A percentile compares a stretch with the other conserved stretches of the same genome.
phyloP scores from a whole-genome alignment of 2,113 vertebrate genomes.

The Equus przewalskii region DNA sequence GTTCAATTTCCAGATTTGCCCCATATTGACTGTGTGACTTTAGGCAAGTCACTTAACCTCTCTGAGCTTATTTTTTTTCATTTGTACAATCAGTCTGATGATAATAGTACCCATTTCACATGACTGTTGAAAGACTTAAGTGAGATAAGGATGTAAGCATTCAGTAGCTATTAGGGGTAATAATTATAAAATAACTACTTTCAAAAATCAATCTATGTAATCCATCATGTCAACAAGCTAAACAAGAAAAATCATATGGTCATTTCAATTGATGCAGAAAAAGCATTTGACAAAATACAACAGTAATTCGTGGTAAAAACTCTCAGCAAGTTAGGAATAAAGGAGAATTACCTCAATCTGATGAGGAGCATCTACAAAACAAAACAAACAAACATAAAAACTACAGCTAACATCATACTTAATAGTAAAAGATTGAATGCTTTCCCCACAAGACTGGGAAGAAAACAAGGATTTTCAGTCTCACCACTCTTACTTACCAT shows the following conservation, averaged over 20 bases:
- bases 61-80: neutral
- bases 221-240: neutral
- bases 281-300: neutral
- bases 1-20: neutral
- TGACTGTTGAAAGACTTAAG: neutral
- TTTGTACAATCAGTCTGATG: constrained; percentile 14
- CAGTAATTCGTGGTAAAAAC: neutral
- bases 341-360: neutral
- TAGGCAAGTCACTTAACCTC: neutral
- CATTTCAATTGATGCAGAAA: neutral
- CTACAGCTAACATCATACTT: neutral
- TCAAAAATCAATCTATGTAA: neutral
- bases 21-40: neutral
- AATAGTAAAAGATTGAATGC: neutral
- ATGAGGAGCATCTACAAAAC: neutral
- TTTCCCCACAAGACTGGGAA: neutral
- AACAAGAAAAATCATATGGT: neutral
- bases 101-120: neutral
- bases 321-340: neutral
- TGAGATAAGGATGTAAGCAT: neutral
- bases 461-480: neutral
- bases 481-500: neutral
- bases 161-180: neutral
- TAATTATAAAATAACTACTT: neutral
- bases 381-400: neutral